Conservation (phyloP, 2,888 invertebrate species). For the Globia sparganii region DNA sequence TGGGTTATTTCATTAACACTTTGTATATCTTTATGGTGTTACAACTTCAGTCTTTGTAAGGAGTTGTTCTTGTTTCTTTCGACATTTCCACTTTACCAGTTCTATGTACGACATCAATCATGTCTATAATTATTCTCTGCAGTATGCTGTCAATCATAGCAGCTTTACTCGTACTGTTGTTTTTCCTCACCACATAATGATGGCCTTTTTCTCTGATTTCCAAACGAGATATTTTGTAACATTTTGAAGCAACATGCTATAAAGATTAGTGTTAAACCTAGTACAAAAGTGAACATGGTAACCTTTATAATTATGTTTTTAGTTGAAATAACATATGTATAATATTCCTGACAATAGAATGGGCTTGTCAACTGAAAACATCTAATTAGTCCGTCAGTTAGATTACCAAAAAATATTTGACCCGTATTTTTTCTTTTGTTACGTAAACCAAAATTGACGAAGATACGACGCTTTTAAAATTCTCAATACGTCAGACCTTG, state of each 20-base stretch:
- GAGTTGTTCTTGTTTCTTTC: conserved; percentile 4
- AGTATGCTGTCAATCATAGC: conserved; percentile 12
- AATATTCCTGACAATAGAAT: conserved; percentile 14
- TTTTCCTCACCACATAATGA: conserved; percentile 10
- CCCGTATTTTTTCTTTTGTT: too few species aligned
- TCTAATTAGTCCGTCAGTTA: too few species aligned
- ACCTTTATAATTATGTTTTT: conserved; percentile 29
- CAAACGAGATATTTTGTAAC: conserved; percentile 16
- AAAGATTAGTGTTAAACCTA: conserved; percentile 30
- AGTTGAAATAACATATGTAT: conserved; percentile 30
- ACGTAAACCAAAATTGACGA: too few species aligned
- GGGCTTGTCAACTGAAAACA: too few species aligned
- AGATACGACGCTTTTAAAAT: too few species aligned
- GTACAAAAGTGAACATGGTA: conserved; percentile 10
- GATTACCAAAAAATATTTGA: too few species aligned
- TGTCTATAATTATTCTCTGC: not conserved
- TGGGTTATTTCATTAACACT: too few species aligned
- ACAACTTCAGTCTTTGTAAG: not conserved
- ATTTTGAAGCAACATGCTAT: conserved; percentile 9
- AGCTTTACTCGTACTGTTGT: not conserved
- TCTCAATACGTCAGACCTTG: too few species aligned
- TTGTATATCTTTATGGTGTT: not conserved
- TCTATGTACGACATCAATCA: conserved; percentile 19
- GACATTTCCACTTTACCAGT: not conserved
- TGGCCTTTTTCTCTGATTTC: conserved; percentile 13